Evolutionary conservation across 2,113 vertebrate genomes (phyloP).

Genomic region (Entelurus aequoreus): DNA sequence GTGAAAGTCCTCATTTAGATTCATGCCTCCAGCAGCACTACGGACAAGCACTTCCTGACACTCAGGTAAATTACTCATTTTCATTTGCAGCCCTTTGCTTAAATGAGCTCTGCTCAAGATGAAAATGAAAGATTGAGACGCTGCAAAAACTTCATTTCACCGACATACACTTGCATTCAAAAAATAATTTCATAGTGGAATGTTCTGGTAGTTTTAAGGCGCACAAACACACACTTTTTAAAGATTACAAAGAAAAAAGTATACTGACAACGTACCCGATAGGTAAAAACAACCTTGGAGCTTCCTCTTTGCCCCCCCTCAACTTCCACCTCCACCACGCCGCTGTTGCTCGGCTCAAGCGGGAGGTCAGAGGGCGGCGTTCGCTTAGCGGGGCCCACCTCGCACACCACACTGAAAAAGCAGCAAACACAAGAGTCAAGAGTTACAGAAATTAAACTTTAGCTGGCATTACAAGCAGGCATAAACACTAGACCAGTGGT

Average conservation of each 20-base stretch:
- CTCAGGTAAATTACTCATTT: slow-evolving; percentile 6
- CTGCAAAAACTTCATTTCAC: background rate
- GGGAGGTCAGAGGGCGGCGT: slow-evolving; percentile 30
- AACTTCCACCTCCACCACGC: slow-evolving; percentile 59
- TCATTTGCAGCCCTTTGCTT: background rate
- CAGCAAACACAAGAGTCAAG: background rate
- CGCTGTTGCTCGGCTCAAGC: background rate
- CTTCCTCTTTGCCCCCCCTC: slow-evolving; percentile 39
- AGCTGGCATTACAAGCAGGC: no score
- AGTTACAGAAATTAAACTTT: no score
- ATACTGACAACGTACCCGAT: slow-evolving; percentile 55
- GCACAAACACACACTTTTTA: background rate
- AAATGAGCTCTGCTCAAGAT: slow-evolving; percentile 29
- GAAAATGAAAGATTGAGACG: slow-evolving; percentile 16
- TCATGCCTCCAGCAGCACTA: no score
- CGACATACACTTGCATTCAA: no score
- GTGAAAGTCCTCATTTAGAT: no score
- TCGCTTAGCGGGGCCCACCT: slow-evolving; percentile 51
- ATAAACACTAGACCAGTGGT: no score
- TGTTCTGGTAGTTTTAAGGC: background rate
- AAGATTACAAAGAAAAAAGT: background rate
- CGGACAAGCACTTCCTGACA: no score
- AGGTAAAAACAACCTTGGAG: slow-evolving; percentile 62
- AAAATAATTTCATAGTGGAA: no score
- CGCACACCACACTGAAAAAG: slow-evolving; percentile 71